Evolutionary conservation across 2,888 invertebrate species (phyloP).

Genomic region (Cephus sareptanus): DNA sequence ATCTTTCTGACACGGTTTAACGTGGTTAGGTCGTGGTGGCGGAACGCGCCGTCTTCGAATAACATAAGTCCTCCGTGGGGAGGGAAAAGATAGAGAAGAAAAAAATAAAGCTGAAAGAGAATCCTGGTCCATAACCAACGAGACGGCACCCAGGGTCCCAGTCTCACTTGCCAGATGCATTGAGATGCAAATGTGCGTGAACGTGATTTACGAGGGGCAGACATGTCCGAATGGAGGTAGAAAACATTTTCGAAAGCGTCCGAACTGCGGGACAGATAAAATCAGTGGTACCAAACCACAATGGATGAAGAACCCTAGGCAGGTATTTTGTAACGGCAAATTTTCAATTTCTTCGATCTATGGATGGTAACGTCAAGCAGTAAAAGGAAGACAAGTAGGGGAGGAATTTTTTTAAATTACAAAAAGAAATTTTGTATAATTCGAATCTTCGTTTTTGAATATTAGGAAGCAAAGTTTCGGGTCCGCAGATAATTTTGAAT

Average conservation of each 20-base stretch:
- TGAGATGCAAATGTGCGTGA: constrained; percentile 47
- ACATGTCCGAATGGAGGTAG: constrained; percentile 32
- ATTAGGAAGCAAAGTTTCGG: too few relatives aligned
- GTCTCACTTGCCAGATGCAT: constrained; percentile 30
- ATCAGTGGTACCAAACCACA: constrained; percentile 33
- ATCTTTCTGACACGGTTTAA: too few relatives aligned
- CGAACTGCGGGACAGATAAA: constrained; percentile 32
- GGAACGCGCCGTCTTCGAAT: too few relatives aligned
- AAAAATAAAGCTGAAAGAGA: constrained; percentile 15
- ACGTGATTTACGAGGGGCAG: constrained; percentile 49
- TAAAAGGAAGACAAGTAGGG: too few relatives aligned
- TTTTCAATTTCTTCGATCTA: constrained; percentile 24
- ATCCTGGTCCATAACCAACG: too few relatives aligned
- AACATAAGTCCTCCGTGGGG: neutral
- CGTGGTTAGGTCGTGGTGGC: too few relatives aligned
- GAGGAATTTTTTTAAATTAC: too few relatives aligned
- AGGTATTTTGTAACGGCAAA: constrained; percentile 25
- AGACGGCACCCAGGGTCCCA: neutral
- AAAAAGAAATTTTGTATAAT: too few relatives aligned
- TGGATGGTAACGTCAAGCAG: too few relatives aligned
- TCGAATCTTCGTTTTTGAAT: too few relatives aligned
- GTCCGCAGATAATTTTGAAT: too few relatives aligned
- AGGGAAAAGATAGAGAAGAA: neutral
- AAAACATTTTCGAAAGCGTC: constrained; percentile 29
- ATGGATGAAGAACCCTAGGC: constrained; percentile 18